These are phyloP conservation scores for Machimus rusticus DNA, from an alignment of 2,888 invertebrate genomes.

Conservation along the genomic window DNA sequence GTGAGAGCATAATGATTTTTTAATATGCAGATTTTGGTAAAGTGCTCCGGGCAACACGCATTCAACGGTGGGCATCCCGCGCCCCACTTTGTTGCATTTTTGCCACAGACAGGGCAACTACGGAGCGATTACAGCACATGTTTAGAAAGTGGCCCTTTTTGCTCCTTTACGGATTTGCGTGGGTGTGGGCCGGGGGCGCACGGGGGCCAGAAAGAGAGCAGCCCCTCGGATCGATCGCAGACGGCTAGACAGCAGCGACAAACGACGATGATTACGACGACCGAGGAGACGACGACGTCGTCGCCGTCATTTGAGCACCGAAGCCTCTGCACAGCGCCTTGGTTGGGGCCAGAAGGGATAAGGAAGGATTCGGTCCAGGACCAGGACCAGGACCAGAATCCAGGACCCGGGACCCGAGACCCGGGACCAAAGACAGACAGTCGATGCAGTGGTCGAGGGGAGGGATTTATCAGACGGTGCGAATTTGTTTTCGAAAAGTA, in stretches of 20 bases:
- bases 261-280: constrained; percentile 43
- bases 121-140: neutral
- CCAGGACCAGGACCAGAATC: neutral
- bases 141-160: constrained; percentile 37
- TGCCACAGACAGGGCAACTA: neutral
- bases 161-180: neutral
- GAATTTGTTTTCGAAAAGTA: constrained; percentile 21
- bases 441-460: neutral
- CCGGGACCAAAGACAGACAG: neutral
- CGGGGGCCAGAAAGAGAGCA: constrained; percentile 28
- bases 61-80: constrained; percentile 17
- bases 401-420: neutral
- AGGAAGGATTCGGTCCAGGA: neutral
- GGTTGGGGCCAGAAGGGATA: neutral
- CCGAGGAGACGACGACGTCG: constrained; percentile 27
- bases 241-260: constrained; percentile 43
- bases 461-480: constrained; percentile 10
- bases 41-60: constrained; percentile 33
- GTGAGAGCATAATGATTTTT: constrained; percentile 36
- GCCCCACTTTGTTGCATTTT: constrained; percentile 2
- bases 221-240: constrained; percentile 41
- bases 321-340: constrained; percentile 8
- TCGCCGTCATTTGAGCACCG: constrained; percentile 8
- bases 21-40: constrained; percentile 39
- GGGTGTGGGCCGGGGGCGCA: neutral